Percentiles rank a stretch among this genome's conserved stretches.
Evolutionary conservation across 2,888 invertebrate genomes (phyloP).

Genomic region (Pristionchus entomophagus): DNA sequence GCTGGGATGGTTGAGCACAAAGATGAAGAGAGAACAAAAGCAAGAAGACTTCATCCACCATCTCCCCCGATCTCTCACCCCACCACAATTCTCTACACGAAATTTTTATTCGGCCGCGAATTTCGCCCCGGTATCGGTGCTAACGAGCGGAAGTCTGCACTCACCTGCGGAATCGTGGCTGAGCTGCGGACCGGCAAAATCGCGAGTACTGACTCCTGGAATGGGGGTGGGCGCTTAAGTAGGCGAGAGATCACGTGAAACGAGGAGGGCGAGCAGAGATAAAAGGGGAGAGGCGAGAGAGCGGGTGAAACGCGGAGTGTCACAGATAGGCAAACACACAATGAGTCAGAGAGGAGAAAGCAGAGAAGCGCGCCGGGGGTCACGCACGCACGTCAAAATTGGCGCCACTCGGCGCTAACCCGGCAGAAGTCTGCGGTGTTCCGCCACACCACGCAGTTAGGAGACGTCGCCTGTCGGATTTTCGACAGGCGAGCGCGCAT

Average conservation of each 20-base stretch:
- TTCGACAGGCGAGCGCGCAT: background rate
- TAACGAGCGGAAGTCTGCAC: background rate
- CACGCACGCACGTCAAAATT: background rate
- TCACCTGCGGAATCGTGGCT: constrained; percentile 37
- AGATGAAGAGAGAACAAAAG: background rate
- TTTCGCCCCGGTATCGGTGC: background rate
- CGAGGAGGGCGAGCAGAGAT: background rate
- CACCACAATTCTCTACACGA: background rate
- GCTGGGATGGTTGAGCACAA: background rate
- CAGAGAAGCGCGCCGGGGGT: background rate
- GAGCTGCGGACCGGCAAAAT: constrained; percentile 36
- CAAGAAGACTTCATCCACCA: background rate
- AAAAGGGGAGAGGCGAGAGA: background rate
- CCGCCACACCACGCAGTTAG: background rate
- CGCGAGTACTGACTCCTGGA: constrained; percentile 13
- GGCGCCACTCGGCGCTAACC: background rate
- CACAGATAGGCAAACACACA: background rate
- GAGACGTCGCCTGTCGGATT: constrained; percentile 18
- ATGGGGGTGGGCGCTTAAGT: background rate
- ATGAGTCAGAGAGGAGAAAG: constrained; percentile 22
- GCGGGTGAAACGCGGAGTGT: background rate
- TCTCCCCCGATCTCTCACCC: background rate
- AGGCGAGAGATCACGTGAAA: background rate
- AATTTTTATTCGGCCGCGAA: too few species aligned
- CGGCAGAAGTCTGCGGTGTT: background rate